Conservation (phyloP, 2,888 invertebrate genomes). For the Dryadula phaetusa region DNA sequence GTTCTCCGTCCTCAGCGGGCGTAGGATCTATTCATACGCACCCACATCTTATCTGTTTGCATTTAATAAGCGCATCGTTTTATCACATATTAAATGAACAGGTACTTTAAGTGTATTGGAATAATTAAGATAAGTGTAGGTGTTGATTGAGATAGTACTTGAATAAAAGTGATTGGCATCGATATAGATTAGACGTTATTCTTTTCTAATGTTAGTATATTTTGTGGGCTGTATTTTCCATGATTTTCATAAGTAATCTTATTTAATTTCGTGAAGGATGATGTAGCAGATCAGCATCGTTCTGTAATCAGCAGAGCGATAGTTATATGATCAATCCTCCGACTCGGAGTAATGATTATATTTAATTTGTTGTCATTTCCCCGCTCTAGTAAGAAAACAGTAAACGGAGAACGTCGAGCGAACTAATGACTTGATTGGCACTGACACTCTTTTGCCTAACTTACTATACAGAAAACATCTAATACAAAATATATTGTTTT, state of each 20-base stretch:
- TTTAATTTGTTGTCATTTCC: background rate
- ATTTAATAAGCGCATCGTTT: conserved; percentile 39
- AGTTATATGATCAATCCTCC: no score
- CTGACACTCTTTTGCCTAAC: background rate
- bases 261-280: no score
- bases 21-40: conserved; percentile 25
- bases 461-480: no score
- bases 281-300: no score
- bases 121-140: conserved; percentile 38
- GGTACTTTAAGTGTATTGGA: conserved; percentile 39
- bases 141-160: conserved; percentile 32
- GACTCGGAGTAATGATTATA: no score
- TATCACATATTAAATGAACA: conserved; percentile 40
- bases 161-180: conserved; percentile 2
- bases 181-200: background rate
- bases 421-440: background rate
- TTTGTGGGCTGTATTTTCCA: background rate
- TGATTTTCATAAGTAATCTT: background rate
- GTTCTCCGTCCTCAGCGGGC: conserved; percentile 4
- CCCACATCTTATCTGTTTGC: conserved; percentile 35
- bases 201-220: background rate
- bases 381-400: background rate
- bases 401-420: no score
- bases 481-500: background rate
- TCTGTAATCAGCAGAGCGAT: no score